A percentile compares a stretch with the other conserved stretches of the same genome.
These are phyloP conservation scores for Heteractis magnifica DNA, from an alignment of 92 coral and sea anemone species.

Conservation along the genomic window DNA sequence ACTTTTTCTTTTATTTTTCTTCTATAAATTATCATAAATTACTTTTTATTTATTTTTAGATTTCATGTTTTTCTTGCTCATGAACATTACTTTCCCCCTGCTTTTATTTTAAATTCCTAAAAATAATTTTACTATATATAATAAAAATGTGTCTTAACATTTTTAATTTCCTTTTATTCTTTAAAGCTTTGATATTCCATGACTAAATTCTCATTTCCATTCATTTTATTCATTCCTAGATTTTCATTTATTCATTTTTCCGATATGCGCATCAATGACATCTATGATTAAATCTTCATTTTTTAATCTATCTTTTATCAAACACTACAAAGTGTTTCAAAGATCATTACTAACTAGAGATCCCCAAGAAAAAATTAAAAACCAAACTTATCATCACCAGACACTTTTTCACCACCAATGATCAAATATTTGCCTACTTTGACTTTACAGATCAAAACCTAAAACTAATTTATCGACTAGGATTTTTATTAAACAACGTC, in stretches of 20 bases:
- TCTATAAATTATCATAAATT: too few species aligned
- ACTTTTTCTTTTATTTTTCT: too few species aligned
- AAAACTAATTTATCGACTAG: too few species aligned
- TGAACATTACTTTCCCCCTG: too few species aligned
- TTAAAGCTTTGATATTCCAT: too few species aligned
- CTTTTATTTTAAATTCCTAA: too few species aligned
- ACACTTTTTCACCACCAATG: not conserved
- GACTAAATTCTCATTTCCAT: not conserved
- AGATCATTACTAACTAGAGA: not conserved
- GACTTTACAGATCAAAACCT: too few species aligned
- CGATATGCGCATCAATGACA: not conserved
- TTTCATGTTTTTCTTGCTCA: not conserved
- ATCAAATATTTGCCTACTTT: not conserved
- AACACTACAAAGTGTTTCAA: not conserved
- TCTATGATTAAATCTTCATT: not conserved
- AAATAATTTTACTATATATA: too few species aligned
- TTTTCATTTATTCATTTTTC: not conserved
- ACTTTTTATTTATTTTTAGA: too few species aligned
- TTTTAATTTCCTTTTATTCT: too few species aligned
- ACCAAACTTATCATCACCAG: not conserved
- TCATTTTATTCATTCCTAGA: not conserved
- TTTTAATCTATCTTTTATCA: not conserved
- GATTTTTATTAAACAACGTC: too few species aligned
- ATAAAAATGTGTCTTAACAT: not conserved
- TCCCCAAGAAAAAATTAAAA: not conserved